phyloP scores from a whole-genome alignment of 2,888 invertebrate species.

The Orthonevra nobilis region DNA sequence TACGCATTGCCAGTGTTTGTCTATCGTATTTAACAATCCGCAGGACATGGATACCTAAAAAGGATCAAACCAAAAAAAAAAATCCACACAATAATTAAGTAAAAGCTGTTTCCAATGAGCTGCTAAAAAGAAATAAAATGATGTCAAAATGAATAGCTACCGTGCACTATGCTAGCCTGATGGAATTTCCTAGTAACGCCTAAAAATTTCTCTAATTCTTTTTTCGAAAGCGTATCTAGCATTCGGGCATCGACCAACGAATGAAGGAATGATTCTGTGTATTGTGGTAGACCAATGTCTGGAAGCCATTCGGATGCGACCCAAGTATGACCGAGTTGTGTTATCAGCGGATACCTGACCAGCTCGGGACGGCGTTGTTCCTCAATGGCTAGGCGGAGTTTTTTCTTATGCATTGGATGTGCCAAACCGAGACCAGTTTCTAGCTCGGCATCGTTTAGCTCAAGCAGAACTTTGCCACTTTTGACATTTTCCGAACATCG shows the following conservation, averaged over 20 bases:
- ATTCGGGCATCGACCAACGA: conserved; percentile 96
- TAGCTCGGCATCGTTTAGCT: conserved; percentile 93
- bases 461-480: conserved; percentile 96
- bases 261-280: conserved; percentile 92
- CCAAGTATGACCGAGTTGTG: conserved; percentile 94
- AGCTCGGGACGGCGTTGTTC: conserved; percentile 93
- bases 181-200: conserved; percentile 96
- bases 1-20: conserved; percentile 91
- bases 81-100: background rate
- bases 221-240: conserved; percentile 95
- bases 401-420: conserved; percentile 96
- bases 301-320: conserved; percentile 96
- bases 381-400: conserved; percentile 94
- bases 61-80: background rate
- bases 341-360: conserved; percentile 92
- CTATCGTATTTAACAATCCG: conserved; percentile 95
- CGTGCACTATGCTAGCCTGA: conserved; percentile 96
- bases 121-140: conserved; percentile 7
- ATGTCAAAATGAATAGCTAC: conserved; percentile 76
- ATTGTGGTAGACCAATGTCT: conserved; percentile 93
- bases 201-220: conserved; percentile 95
- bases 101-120: too few relatives aligned
- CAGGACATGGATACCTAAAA: conserved; percentile 87
- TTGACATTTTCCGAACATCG: conserved; percentile 96
- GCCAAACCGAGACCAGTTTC: conserved; percentile 94